Evolutionary conservation across 2,113 vertebrate genomes (phyloP), one percentile per base, ranked within the genome.

Genomic region (Lophura nycthemera): DNA sequence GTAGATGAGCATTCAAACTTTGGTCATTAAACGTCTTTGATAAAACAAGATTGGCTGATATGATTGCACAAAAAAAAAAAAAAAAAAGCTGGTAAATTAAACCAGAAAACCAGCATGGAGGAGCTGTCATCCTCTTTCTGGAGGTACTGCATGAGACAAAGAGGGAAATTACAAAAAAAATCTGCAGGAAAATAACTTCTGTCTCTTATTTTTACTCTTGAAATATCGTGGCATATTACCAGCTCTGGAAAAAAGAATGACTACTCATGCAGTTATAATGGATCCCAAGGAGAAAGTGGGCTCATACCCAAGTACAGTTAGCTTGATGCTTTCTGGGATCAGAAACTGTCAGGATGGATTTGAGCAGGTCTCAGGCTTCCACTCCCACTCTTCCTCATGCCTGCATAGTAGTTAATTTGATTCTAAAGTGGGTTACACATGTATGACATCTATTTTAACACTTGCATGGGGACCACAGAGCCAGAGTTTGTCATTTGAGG

Each of bases 331-430:
- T 12, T 32, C 24, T 66, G 34, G 24, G 40, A 15, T 14, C 65
- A 42, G 38, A 66, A 61, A 42, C 32, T 61, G 27, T 34, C 6
- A 30, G 40, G 25, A 40, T 8, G n/a, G 56, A 43, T 27, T 42
- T 47, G 21, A 85, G n/a, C 38, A 79, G 40, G 48, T 17, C 14
- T 42, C 43, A 67, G 57, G 42, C 2, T 12, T 47, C 69, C 22
- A 36, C 0, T 0, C 9, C 10, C 24, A 50, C 1, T 2, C 6
- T 25, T 47, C 34, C 66, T 69, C 19, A n/a, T 8, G 11, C 5
- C 22, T 30, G 4, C 40, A 17, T 59, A 77, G 15, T 43, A 48
- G 42, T 45, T 76, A 63, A 69, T 82, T 47, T 89, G 43, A 42
- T 83, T 65, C 43, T 64, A 24, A 90, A 88, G 29, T 18, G 11